Evolutionary conservation across 2,113 vertebrate species (phyloP).

Genomic region (Pimephales promelas): DNA sequence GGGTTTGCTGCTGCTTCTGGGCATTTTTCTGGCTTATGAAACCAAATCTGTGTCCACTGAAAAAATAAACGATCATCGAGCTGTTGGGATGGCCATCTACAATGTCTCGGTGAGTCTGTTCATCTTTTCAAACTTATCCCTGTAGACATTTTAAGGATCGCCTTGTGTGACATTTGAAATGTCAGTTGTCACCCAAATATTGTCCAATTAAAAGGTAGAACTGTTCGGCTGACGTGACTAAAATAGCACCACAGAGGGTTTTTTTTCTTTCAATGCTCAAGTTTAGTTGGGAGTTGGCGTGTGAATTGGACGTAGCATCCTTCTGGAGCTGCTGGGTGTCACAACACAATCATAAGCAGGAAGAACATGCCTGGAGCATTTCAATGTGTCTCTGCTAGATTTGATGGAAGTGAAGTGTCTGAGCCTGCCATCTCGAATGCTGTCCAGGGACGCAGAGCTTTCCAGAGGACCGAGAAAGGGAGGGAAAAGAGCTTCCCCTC

Average conservation of each 20-base stretch:
- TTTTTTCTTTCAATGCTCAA: background rate
- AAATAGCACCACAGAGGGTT: background rate
- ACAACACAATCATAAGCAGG: slow-evolving; percentile 14
- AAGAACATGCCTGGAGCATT: slow-evolving; percentile 22
- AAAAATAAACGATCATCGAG: slow-evolving; percentile 68
- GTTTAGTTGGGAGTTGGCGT: slow-evolving; percentile 2
- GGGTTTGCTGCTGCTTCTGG: slow-evolving; percentile 87
- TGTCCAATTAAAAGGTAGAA: slow-evolving; percentile 37
- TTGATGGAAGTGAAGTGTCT: slow-evolving; percentile 32
- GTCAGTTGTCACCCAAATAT: slow-evolving; percentile 16
- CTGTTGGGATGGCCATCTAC: slow-evolving; percentile 65
- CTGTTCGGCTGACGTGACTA: background rate
- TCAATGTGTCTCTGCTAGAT: slow-evolving; percentile 9
- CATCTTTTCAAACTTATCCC: slow-evolving; percentile 13
- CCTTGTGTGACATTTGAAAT: slow-evolving; percentile 27
- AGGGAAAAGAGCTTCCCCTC: slow-evolving; percentile 13
- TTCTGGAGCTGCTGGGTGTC: slow-evolving; percentile 38
- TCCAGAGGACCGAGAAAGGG: slow-evolving; percentile 10
- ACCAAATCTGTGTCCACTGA: slow-evolving; percentile 87
- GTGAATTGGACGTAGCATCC: slow-evolving; percentile 2
- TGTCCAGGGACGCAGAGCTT: slow-evolving; percentile 17
- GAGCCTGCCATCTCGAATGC: slow-evolving; percentile 20
- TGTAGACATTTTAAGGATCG: slow-evolving; percentile 5
- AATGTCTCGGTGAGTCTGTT: slow-evolving; percentile 59
- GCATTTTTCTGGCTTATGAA: slow-evolving; percentile 94